A percentile compares a stretch with the other conserved stretches of the same genome.
Evolutionary conservation across 1,140 invertebrate genomes (phyloP).

Genomic region (Calephelis nemesis): DNA sequence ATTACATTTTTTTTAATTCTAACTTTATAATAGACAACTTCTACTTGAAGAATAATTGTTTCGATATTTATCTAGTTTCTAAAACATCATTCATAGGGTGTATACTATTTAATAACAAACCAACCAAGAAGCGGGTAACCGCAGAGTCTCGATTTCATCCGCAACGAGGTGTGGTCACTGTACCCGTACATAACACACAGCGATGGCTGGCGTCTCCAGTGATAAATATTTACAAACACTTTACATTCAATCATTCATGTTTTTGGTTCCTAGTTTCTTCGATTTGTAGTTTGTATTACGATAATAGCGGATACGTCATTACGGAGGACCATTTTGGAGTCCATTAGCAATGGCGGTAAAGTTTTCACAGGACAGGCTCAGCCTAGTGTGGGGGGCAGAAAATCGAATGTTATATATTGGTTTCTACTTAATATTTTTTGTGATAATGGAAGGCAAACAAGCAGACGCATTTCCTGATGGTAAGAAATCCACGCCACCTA

Average conservation of each 20-base stretch:
- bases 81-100: neutral
- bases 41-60: neutral
- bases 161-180: neutral
- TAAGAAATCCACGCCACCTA: too few species aligned
- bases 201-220: neutral
- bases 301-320: neutral
- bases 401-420: too few species aligned
- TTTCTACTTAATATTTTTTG: too few species aligned
- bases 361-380: too few species aligned
- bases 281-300: neutral
- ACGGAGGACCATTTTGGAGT: neutral
- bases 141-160: slow-evolving; percentile 11
- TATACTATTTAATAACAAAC: slow-evolving; percentile 10
- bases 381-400: too few species aligned
- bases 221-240: slow-evolving; percentile 2
- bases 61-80: neutral
- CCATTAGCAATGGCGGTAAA: too few species aligned
- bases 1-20: too few species aligned
- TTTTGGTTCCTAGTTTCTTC: neutral
- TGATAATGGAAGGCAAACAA: too few species aligned
- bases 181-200: neutral
- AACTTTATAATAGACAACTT: too few species aligned
- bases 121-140: slow-evolving; percentile 15
- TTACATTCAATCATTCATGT: neutral
- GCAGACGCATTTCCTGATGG: too few species aligned